Percentiles rank a stretch among this genome's conserved stretches.
Evolutionary conservation across 2,113 vertebrate genomes (phyloP).

Genomic region (Aplodontia rufa): DNA sequence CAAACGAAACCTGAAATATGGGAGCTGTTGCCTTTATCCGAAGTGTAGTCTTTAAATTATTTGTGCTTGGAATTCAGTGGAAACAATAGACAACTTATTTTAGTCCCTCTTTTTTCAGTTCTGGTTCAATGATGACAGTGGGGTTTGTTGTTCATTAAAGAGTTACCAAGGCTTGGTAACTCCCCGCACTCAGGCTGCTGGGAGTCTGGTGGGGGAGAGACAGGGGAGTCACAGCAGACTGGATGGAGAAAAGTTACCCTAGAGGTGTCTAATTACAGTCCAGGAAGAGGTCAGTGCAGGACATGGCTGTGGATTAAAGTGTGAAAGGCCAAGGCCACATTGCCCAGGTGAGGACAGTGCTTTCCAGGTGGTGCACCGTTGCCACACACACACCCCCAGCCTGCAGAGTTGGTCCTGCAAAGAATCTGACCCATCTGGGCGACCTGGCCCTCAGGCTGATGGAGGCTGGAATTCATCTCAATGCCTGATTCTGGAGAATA

Average conservation of each 20-base stretch:
- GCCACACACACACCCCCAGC: too few species aligned
- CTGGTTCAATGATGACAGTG: background rate
- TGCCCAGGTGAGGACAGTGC: background rate
- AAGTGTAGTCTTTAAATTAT: background rate
- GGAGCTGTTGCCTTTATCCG: background rate
- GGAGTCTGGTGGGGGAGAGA: background rate
- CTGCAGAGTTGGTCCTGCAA: background rate
- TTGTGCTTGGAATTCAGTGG: background rate
- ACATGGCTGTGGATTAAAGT: too few species aligned
- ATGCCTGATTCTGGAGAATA: background rate
- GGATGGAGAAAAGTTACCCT: background rate
- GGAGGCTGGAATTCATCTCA: too few species aligned
- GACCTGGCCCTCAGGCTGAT: background rate
- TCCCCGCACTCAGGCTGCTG: background rate
- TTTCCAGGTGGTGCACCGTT: background rate
- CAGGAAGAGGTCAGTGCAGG: background rate
- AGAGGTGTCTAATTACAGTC: background rate
- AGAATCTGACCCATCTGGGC: too few species aligned
- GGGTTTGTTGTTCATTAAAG: background rate
- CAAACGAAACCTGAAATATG: background rate
- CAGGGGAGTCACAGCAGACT: background rate
- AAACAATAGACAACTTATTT: background rate
- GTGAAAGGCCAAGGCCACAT: background rate
- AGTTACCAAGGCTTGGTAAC: background rate
- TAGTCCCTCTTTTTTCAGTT: background rate